phyloP scores from a whole-genome alignment of 92 coral and sea anemone species.

The Parazoanthus swiftii region DNA sequence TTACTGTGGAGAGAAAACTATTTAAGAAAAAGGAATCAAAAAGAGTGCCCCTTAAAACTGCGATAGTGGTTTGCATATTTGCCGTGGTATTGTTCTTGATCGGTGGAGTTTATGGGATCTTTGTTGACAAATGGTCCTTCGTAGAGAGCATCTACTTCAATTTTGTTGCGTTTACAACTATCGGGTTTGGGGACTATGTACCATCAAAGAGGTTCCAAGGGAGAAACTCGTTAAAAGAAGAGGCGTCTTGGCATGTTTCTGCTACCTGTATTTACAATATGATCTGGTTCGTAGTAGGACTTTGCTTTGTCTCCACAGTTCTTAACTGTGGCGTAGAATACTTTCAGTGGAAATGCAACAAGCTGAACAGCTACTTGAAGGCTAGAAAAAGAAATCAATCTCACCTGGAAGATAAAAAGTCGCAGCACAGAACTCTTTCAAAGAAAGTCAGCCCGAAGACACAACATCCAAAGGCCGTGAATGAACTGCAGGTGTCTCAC shows the following conservation, averaged over 20 bases:
- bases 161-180: conserved; percentile 15
- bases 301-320: conserved; percentile 14
- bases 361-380: neutral
- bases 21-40: neutral
- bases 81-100: neutral
- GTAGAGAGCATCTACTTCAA: conserved; percentile 9
- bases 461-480: neutral
- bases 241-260: neutral
- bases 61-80: neutral
- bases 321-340: conserved; percentile 3
- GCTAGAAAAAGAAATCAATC: neutral
- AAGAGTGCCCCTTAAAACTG: conserved; percentile 3
- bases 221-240: neutral
- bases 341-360: neutral
- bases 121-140: conserved; percentile 17
- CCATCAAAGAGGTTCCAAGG: neutral
- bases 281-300: neutral
- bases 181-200: conserved; percentile 27
- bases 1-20: neutral
- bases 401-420: neutral
- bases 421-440: neutral
- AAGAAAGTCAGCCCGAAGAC: neutral
- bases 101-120: conserved; percentile 14
- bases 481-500: neutral
- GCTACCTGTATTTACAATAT: neutral